Conservation (phyloP, 2,113 vertebrate species). For the Microcebus jonahi region DNA sequence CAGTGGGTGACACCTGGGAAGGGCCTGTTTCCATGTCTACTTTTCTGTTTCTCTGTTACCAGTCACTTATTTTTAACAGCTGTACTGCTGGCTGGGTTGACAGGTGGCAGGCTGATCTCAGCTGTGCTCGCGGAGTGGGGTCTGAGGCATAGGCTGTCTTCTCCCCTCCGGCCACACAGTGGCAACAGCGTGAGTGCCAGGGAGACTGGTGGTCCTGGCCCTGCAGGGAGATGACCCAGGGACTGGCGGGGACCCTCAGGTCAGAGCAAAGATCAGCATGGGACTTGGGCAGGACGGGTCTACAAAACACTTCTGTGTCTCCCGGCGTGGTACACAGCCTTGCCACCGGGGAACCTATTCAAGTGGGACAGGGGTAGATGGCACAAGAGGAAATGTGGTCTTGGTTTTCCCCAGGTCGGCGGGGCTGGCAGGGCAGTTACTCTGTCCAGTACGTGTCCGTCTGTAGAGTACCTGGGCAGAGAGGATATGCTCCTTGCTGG, state of each 20-base stretch:
- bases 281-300: background rate
- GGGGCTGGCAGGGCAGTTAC: background rate
- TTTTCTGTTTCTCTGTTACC: background rate
- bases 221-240: background rate
- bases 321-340: background rate
- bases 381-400: background rate
- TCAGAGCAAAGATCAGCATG: background rate
- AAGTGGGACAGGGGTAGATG: background rate
- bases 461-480: background rate
- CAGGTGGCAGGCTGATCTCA: background rate
- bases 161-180: background rate
- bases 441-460: accelerated
- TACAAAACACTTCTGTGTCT: background rate
- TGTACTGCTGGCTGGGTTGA: background rate
- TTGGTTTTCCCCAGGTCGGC: background rate
- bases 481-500: accelerated
- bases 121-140: background rate
- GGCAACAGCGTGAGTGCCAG: background rate
- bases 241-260: background rate
- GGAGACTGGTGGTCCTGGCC: background rate
- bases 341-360: background rate
- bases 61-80: background rate
- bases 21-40: background rate
- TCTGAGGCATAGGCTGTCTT: background rate
- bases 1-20: accelerated